These are phyloP conservation scores for Rhinella marina DNA, from an alignment of 2,797 vertebrate species.

Conservation along the genomic window DNA sequence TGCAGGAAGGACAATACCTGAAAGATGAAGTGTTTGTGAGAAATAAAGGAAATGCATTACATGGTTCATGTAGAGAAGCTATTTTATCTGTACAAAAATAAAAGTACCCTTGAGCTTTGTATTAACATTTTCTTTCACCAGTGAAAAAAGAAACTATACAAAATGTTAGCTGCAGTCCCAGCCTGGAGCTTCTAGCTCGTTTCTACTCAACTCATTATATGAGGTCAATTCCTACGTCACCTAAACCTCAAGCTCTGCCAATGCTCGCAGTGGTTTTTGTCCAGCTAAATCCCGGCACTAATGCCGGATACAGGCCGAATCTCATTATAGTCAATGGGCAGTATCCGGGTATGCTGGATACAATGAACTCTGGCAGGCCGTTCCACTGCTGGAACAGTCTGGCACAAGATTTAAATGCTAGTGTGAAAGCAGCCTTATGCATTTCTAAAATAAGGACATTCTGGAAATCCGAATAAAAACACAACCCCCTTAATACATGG, in stretches of 20 bases:
- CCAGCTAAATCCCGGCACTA: too few relatives aligned
- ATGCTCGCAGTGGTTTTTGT: too few relatives aligned
- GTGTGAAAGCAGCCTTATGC: neutral
- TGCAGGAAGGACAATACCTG: conserved; percentile 99
- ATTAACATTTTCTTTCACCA: neutral
- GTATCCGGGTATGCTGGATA: too few relatives aligned
- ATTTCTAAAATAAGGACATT: neutral
- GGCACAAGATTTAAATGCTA: too few relatives aligned
- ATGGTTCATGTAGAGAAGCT: neutral
- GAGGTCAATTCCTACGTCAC: neutral
- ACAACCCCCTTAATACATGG: neutral
- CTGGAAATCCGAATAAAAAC: neutral
- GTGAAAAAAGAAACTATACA: neutral
- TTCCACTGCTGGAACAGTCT: too few relatives aligned
- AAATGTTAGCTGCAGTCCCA: neutral
- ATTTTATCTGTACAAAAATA: neutral
- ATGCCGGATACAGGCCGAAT: too few relatives aligned
- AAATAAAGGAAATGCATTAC: neutral
- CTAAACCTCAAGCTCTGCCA: neutral
- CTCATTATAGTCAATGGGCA: too few relatives aligned
- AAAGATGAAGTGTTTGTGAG: conserved; percentile 59
- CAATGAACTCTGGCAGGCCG: too few relatives aligned
- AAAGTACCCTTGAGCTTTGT: neutral
- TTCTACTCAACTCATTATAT: neutral
- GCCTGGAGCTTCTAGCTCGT: neutral